A percentile compares a stretch with the other conserved stretches of the same genome.
Evolutionary conservation across 2,113 vertebrate genomes (phyloP).

Genomic region (Ia io): DNA sequence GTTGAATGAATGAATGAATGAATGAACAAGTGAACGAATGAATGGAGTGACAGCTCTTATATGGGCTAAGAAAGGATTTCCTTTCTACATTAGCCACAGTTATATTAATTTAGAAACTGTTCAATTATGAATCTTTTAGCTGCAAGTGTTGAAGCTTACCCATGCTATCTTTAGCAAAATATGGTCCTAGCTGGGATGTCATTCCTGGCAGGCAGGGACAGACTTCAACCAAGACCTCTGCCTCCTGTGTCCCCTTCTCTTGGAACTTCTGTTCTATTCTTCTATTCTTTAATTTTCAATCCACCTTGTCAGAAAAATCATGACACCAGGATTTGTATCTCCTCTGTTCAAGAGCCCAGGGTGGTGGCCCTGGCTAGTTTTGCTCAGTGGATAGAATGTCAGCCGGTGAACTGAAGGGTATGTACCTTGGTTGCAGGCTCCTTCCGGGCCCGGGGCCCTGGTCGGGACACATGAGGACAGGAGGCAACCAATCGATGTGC

Average conservation of each 20-base stretch:
- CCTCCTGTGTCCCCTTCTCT: background rate
- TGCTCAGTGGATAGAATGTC: too few species aligned
- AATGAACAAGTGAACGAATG: background rate
- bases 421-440: too few species aligned
- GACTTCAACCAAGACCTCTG: background rate
- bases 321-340: background rate
- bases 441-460: too few species aligned
- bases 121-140: background rate
- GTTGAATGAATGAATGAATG: background rate
- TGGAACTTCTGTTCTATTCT: background rate
- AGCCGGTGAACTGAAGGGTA: too few species aligned
- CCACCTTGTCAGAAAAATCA: background rate
- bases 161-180: background rate
- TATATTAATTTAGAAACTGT: background rate
- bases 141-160: background rate
- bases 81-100: background rate
- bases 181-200: background rate
- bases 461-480: too few species aligned
- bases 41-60: background rate
- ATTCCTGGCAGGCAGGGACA: background rate
- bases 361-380: background rate
- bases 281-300: background rate
- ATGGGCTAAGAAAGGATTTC: background rate
- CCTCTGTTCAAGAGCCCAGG: background rate
- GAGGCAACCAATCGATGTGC: too few species aligned